Base-by-base conservation (phyloP, 2,888 invertebrate species). In the Caradrina kadenii region DNA sequence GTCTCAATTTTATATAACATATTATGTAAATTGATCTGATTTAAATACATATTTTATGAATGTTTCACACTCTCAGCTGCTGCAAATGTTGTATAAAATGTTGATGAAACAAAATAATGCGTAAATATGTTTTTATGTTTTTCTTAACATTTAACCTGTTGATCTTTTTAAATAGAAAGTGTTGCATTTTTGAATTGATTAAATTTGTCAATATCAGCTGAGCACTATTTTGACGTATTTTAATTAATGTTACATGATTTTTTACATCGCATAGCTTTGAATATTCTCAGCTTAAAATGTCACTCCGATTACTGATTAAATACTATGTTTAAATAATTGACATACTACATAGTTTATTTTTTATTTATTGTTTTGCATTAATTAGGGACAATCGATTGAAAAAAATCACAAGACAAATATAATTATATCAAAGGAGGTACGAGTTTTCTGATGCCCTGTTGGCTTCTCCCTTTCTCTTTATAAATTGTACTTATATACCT, bases 121-220 rank as follows among this genome's bases (percentile, higher is more conserved):
- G 11, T 48, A n/a, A 53, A 62, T 19, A 26, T 39, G 17, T 56
- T 42, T 26, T 53, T 53, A 48, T 48, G 26, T 26, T 45, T n/a
- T 19, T 31, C 5, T 42, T 26, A 6, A 13, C 39, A 39, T 26
- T 75, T 69, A 70, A 74, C 76, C 59, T 70, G 53, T 6, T 70
- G 76, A 76, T 39, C 59, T 64, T 52, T 70, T 52, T 52, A n/a
- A 10, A 17, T 71, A 65, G 72, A 76, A 75, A 75, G 60, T 64
- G 13, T 26, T 55, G 31, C n/a, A 15, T 60, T 5, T 5, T 35
- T 26, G 6, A 39, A 13, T 48, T 45, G 3, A 48, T 48, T 19
- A 21, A 13, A 22, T 45, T 26, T 45, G 22, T 53, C 35, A n/a
- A 22, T 60, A 19, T 35, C 10, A 10, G 5, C n/a, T 19, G 1